Evolutionary conservation across 2,113 vertebrate genomes (phyloP).

Genomic region (Lipophrys pholis): DNA sequence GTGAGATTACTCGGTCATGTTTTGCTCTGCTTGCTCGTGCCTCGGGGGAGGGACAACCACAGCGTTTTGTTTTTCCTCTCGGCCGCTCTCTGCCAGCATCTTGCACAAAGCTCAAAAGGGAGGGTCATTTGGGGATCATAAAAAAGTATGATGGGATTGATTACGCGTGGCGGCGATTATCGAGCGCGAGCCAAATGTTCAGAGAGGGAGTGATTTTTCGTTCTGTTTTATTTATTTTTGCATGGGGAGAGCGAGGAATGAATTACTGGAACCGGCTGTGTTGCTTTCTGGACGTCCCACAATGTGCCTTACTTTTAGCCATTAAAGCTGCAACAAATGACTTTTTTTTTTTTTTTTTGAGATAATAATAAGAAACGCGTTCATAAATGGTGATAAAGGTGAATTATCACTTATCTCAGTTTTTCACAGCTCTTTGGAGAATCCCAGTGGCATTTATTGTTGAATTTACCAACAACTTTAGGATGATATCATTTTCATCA

Average conservation of each 20-base stretch:
- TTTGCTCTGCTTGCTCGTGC: constrained; percentile 11
- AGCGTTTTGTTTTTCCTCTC: constrained; percentile 35
- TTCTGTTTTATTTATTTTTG: constrained; percentile 13
- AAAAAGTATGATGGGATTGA: constrained; percentile 41
- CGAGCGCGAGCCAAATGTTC: constrained; percentile 37
- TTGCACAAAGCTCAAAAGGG: constrained; percentile 38
- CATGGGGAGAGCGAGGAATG: constrained; percentile 3
- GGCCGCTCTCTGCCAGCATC: constrained; percentile 21
- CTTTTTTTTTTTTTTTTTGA: neutral
- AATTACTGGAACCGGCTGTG: constrained; percentile 24
- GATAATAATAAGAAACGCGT: neutral
- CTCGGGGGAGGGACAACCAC: constrained; percentile 6
- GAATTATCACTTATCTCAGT: neutral
- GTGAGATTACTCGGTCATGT: constrained; percentile 16
- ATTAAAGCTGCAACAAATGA: neutral
- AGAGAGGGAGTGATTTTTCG: constrained; percentile 34
- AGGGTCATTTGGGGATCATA: constrained; percentile 31
- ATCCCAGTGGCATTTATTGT: neutral
- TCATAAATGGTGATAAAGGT: neutral
- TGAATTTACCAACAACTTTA: neutral
- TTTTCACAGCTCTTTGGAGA: neutral
- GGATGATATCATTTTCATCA: neutral
- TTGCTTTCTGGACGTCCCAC: neutral
- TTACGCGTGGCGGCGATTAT: constrained; percentile 39
- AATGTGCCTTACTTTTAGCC: neutral